Conservation (phyloP, 2,888 invertebrate species). For the Tenthredo mesomela region DNA sequence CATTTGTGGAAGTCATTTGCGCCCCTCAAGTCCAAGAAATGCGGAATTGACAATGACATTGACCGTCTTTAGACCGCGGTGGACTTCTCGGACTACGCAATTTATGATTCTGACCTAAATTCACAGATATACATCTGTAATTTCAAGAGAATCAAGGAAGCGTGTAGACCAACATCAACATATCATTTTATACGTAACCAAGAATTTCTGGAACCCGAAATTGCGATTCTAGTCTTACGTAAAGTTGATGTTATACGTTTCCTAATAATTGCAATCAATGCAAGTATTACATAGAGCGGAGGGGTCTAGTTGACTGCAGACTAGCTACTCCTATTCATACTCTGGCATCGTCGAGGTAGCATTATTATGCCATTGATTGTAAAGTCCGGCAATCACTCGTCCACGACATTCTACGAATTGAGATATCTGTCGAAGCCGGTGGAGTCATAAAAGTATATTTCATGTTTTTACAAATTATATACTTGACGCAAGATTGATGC, state of each 20-base stretch:
- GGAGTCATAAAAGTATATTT: background rate
- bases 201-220: background rate
- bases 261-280: background rate
- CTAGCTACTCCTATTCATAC: background rate
- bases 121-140: background rate
- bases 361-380: constrained; percentile 33
- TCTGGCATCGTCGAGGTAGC: background rate
- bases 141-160: background rate
- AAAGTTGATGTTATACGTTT: constrained; percentile 14
- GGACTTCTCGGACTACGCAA: constrained; percentile 20
- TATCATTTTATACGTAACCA: background rate
- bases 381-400: constrained; percentile 39
- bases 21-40: background rate
- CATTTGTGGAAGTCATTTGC: constrained; percentile 8
- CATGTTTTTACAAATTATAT: constrained; percentile 29
- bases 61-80: constrained; percentile 21
- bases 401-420: background rate
- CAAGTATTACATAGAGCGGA: background rate
- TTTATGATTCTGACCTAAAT: constrained; percentile 24
- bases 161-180: background rate
- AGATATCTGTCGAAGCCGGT: background rate
- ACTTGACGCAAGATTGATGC: constrained; percentile 31
- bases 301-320: background rate
- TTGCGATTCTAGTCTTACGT: background rate
- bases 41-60: constrained; percentile 34